These are phyloP conservation scores for Antheraea assamensis DNA, from an alignment of 2,888 invertebrate species.

Conservation along the genomic window DNA sequence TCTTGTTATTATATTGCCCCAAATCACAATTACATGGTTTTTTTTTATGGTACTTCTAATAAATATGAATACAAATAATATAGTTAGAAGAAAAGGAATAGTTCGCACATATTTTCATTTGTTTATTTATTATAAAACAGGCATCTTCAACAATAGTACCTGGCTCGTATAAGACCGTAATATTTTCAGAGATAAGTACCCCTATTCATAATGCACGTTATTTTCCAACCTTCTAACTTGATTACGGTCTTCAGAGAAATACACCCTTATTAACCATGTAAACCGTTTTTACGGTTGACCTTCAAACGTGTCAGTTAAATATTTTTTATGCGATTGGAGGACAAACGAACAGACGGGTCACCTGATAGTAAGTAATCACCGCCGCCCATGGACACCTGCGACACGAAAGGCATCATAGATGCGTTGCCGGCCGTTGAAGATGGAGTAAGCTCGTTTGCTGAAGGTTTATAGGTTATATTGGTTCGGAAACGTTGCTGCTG, in stretches of 20 bases:
- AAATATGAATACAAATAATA: neutral
- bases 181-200: conserved; percentile 40
- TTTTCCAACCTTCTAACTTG: conserved; percentile 30
- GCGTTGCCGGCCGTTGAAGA: too few relatives aligned
- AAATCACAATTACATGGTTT: neutral
- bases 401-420: too few relatives aligned
- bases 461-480: too few relatives aligned
- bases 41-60: neutral
- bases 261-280: neutral
- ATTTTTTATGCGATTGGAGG: too few relatives aligned
- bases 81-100: neutral
- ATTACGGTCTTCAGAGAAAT: conserved; percentile 6
- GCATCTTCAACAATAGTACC: conserved; percentile 19
- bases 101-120: neutral
- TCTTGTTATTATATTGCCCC: neutral
- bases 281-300: neutral
- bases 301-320: neutral
- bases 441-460: too few relatives aligned
- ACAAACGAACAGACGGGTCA: too few relatives aligned
- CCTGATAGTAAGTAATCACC: too few relatives aligned
- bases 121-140: neutral
- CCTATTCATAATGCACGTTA: conserved; percentile 37
- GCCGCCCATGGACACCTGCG: too few relatives aligned
- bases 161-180: conserved; percentile 35
- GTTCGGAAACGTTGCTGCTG: too few relatives aligned